A percentile compares a stretch with the other conserved stretches of the same genome.
These are phyloP conservation scores for Gerosis bhagava DNA, from an alignment of 2,888 invertebrate species.

Conservation along the genomic window DNA sequence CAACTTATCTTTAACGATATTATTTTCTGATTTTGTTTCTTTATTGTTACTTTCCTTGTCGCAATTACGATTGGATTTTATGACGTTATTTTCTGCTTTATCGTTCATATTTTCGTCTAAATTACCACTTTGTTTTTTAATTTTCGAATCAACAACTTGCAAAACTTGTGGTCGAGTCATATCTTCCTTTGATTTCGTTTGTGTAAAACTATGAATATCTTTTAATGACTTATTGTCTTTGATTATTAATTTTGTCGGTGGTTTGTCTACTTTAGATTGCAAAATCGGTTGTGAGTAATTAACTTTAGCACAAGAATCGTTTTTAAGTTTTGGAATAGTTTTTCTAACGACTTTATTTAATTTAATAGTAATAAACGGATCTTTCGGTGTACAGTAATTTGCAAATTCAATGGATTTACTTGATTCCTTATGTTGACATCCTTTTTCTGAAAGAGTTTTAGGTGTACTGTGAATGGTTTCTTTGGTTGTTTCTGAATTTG, in stretches of 20 bases:
- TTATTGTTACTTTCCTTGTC: conserved; percentile 45
- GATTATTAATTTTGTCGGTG: conserved; percentile 67
- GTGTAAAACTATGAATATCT: conserved; percentile 40
- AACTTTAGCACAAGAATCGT: conserved; percentile 60
- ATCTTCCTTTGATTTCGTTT: conserved; percentile 50
- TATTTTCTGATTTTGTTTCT: too few relatives aligned
- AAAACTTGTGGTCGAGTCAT: conserved; percentile 85
- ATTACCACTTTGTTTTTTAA: conserved; percentile 46
- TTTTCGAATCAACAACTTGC: conserved; percentile 82
- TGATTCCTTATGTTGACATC: conserved; percentile 38
- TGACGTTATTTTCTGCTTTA: conserved; percentile 29
- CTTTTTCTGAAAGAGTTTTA: conserved; percentile 37
- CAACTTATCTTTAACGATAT: too few relatives aligned
- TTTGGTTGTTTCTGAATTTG: conserved; percentile 31
- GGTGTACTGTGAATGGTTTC: conserved; percentile 25
- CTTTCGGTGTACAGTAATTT: conserved; percentile 51
- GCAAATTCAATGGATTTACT: conserved; percentile 54
- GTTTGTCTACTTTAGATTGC: too few relatives aligned
- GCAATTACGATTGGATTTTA: conserved; percentile 39
- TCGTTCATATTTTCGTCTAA: conserved; percentile 25
- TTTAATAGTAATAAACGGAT: conserved; percentile 74
- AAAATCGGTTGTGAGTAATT: conserved; percentile 57
- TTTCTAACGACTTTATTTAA: conserved; percentile 73
- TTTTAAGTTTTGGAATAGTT: conserved; percentile 67
- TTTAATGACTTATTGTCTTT: conserved; percentile 54